A percentile compares a stretch with the other conserved stretches of the same genome.
Conservation (phyloP, 2,113 vertebrate species). For the Anoura caudifer region DNA sequence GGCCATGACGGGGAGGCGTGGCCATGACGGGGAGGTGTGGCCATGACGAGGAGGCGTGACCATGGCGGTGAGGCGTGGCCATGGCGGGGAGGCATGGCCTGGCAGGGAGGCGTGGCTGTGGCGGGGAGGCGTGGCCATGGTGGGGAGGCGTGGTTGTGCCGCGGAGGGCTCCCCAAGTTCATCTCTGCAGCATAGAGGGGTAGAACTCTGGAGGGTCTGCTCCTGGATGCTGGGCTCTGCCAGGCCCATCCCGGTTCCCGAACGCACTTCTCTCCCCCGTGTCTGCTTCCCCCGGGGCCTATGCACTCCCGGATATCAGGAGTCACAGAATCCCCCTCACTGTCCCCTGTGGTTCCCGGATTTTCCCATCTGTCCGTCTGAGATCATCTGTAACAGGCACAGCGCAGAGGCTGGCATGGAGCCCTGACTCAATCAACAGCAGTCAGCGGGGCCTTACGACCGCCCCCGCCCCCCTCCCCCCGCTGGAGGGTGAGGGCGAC, state of each 20-base stretch:
- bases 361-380: not conserved
- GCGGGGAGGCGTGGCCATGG: not conserved
- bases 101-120: not conserved
- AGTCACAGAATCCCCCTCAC: not conserved
- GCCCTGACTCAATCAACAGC: fast-evolving
- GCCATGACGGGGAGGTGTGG: not conserved
- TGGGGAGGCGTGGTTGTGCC: not conserved
- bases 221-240: no score
- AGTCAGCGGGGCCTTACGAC: not conserved
- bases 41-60: not conserved
- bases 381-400: not conserved
- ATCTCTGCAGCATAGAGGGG: not conserved
- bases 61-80: no score
- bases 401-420: fast-evolving
- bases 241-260: not conserved
- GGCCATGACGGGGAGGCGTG: no score
- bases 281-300: not conserved
- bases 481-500: no score
- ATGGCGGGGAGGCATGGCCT: not conserved
- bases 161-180: not conserved
- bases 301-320: not conserved
- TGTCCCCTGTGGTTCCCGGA: not conserved
- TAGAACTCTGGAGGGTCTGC: not conserved
- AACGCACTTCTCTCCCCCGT: not conserved
- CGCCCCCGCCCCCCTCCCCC: no score